Evolutionary conservation across 2,797 vertebrate genomes (phyloP).

Genomic region (Myotis findleyi): DNA sequence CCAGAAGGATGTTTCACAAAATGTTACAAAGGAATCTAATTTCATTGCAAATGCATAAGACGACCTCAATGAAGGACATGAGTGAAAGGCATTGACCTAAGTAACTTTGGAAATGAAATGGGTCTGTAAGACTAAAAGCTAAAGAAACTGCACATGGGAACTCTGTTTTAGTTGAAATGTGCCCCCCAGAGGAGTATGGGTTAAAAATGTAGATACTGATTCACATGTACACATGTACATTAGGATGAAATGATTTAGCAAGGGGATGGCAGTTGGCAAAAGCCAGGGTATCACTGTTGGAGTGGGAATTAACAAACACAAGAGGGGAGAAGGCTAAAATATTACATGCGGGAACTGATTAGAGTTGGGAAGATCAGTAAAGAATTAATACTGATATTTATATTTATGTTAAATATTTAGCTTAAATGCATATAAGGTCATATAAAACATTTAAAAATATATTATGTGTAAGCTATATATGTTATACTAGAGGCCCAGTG

Average conservation of each 20-base stretch:
- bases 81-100: neutral
- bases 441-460: neutral
- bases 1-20: neutral
- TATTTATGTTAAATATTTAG: neutral
- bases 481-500: neutral
- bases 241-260: neutral
- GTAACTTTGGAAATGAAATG: neutral
- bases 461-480: neutral
- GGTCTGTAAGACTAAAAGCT: neutral
- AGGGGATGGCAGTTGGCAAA: neutral
- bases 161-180: neutral
- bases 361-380: neutral
- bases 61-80: neutral
- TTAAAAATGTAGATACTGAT: neutral
- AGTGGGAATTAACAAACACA: neutral
- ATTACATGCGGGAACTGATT: neutral
- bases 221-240: neutral
- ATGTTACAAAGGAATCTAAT: neutral
- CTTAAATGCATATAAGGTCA: neutral
- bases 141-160: neutral
- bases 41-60: neutral
- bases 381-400: neutral
- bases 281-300: neutral
- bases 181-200: neutral
- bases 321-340: neutral